Conservation (phyloP, 2,113 vertebrate genomes). For the Grammomys dolichurus region DNA sequence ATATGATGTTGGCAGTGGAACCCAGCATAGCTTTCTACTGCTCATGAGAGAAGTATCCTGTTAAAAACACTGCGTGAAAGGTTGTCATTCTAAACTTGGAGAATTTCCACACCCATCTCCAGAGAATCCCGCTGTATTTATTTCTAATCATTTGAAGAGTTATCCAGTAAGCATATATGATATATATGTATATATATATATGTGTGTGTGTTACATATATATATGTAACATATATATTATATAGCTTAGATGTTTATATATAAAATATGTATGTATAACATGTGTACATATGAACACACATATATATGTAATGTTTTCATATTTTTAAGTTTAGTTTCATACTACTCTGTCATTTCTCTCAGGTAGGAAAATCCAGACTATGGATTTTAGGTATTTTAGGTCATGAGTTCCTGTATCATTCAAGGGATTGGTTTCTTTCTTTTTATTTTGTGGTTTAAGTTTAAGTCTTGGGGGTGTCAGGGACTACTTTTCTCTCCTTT, state of each 20-base stretch:
- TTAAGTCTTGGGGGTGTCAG: neutral
- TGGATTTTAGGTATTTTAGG: neutral
- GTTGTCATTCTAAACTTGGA: neutral
- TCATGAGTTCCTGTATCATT: neutral
- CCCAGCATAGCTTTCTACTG: neutral
- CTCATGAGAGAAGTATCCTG: neutral
- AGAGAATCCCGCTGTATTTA: neutral
- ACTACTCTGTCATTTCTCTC: neutral
- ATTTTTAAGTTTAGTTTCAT: neutral
- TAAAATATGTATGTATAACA: too few relatives aligned
- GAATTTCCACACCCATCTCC: neutral
- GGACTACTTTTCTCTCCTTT: neutral
- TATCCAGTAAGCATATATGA: neutral
- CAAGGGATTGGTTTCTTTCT: neutral
- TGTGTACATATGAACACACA: too few relatives aligned
- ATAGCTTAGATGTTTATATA: too few relatives aligned
- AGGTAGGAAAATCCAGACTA: neutral
- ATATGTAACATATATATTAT: too few relatives aligned
- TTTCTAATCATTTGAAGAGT: slow-evolving; percentile 34
- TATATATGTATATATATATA: neutral
- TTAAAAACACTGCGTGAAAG: neutral
- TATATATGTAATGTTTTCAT: neutral
- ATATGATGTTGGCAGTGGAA: neutral
- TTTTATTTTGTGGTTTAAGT: neutral
- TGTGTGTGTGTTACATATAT: too few relatives aligned